Base-by-base conservation (phyloP, 2,113 vertebrate genomes). In the Aix galericulata region DNA sequence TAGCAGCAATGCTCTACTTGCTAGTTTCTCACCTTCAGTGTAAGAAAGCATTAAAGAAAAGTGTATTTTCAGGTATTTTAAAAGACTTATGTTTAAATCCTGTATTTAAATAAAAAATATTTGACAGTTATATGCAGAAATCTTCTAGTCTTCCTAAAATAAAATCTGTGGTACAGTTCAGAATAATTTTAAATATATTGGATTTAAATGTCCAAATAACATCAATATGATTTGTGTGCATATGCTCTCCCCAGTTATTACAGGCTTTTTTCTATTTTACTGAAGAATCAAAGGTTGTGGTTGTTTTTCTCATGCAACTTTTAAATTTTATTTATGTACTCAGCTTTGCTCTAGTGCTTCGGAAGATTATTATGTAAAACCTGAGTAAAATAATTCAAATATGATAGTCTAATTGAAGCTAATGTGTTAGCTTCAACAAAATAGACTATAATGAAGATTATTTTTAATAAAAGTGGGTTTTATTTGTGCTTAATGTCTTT, bases 271-370 rank as follows among this genome's bases (percentile, higher is more conserved):
- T 64, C 16, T 48, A 2, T 80, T 52, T 62, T 66, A 17, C 52
- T 13, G 31, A 58, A 84, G 16, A 91, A 84, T 29, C 60, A 80
- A 48, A 53, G 72, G 71, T 8, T 59, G 17, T 38, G 23, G 23
- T 17, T 68, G 3, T 71, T 78, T 81, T 86, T 92, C 48, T 77
- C 26, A 81, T 92, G 56, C 26, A 93, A 90, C 20, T 69, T 87
- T 75, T 46, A 76, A 78, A 84, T 96, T 91, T 88, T 66, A 91
- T 94, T 89, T 88, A 77, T 66, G 38, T 10, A 40, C 50, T 81
- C 32, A 85, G 17, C 53, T 85, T 89, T 92, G n/a, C 80, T 93
- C 40, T 26, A 29, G 10, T 91, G 9, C 15, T 91, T 82, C 76
- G 62, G 62, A 94, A 88, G 81, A 88, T 69, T 86, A 74, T 62